Percentiles rank a stretch among this genome's conserved stretches.
Conservation (phyloP, 2,888 invertebrate species). For the Smittia aterrima region DNA sequence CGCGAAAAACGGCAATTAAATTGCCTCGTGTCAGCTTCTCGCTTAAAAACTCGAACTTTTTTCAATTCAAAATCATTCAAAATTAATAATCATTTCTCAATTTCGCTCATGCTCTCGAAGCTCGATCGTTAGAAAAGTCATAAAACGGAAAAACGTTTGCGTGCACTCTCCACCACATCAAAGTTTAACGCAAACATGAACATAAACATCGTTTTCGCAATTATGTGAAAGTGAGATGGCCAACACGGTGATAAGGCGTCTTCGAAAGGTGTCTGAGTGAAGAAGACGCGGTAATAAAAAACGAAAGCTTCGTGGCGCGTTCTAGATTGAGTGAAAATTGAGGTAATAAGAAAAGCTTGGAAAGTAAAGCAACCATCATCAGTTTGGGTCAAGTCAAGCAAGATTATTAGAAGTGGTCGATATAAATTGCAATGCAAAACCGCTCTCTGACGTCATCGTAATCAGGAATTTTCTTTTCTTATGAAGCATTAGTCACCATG, state of each 20-base stretch:
- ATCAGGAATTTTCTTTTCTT: background rate
- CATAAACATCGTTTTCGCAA: background rate
- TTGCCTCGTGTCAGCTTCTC: background rate
- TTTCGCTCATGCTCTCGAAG: no score
- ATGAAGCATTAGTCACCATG: no score
- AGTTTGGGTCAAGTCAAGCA: background rate
- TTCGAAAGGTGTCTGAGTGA: background rate
- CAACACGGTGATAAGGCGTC: background rate
- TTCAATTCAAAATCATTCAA: background rate
- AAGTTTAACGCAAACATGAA: background rate
- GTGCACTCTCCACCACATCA: background rate
- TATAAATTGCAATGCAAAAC: no score
- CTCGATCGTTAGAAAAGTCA: background rate
- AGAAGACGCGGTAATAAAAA: background rate
- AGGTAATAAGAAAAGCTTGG: background rate
- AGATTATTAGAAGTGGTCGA: background rate
- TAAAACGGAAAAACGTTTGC: background rate
- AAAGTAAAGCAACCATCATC: background rate
- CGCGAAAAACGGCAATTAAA: conserved; percentile 31
- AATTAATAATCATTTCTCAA: background rate
- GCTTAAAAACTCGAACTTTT: background rate
- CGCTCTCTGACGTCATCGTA: background rate
- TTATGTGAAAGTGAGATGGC: conserved; percentile 20
- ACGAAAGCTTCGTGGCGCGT: background rate
- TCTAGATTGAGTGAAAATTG: conserved; percentile 9